Conservation (phyloP, 2,888 invertebrate genomes). For the Tanytarsus gracilentus region DNA sequence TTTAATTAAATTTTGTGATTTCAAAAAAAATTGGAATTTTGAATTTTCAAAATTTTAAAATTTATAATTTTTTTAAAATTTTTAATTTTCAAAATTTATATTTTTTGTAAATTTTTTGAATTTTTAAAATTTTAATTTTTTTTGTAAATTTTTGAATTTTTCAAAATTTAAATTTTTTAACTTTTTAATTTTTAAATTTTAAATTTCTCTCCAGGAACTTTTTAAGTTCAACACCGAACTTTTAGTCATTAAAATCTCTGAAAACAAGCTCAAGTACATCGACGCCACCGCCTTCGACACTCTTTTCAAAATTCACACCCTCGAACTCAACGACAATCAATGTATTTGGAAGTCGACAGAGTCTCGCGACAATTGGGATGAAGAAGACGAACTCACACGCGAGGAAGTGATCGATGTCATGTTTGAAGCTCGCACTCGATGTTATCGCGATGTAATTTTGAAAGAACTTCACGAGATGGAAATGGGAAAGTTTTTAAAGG, state of each 20-base stretch:
- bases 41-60: too few relatives aligned
- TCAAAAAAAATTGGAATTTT: too few relatives aligned
- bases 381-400: not conserved
- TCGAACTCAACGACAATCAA: not conserved
- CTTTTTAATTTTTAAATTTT: too few relatives aligned
- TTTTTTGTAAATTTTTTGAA: too few relatives aligned
- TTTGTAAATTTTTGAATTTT: too few relatives aligned
- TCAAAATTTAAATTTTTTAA: too few relatives aligned
- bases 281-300: not conserved
- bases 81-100: too few relatives aligned
- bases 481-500: not conserved
- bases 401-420: not conserved
- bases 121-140: too few relatives aligned
- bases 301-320: not conserved
- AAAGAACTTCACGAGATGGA: not conserved
- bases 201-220: too few relatives aligned
- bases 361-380: not conserved
- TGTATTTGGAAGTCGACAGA: conserved; percentile 1
- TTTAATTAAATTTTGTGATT: too few relatives aligned
- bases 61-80: too few relatives aligned
- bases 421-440: conserved; percentile 1
- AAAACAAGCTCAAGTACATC: not conserved
- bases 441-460: not conserved
- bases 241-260: not conserved
- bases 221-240: not conserved